Evolutionary conservation across 1,140 invertebrate genomes (phyloP), one percentile per base, ranked within the genome.

Genomic region (Platyscapa corneri): DNA sequence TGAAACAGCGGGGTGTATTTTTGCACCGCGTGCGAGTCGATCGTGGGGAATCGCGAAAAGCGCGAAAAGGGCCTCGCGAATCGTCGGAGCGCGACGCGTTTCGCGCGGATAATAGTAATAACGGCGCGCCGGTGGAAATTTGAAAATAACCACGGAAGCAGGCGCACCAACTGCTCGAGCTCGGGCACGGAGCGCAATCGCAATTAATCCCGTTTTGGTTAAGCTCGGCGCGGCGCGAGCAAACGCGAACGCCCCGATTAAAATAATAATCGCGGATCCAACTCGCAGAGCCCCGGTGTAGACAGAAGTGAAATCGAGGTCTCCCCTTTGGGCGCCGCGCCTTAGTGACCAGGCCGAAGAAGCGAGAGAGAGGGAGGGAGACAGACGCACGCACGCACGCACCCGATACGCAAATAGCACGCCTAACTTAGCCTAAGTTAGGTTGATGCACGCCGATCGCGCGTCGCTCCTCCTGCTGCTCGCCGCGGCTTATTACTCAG

Each of bases 341-440:
- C 7, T 10, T n/a, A 46, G 42, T 20, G 10, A 16, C 64, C n/a
- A 49, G 32, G 75, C 78, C 82, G 76, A n/a, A n/a, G n/a, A 85
- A 79, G 87, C 87, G 42, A 81, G 67, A n/a, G n/a, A n/a, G n/a
- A n/a, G n/a, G n/a, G n/a, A n/a, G n/a, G n/a, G n/a, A n/a, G n/a
- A n/a, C n/a, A n/a, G n/a, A n/a, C n/a, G n/a, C n/a, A n/a, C n/a
- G n/a, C n/a, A 81, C 82, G 67, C 82, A 86, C 82, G 81, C 82
- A 88, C 70, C 87, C 83, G 42, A 74, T 86, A 83, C 87, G 83
- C 77, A 88, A 87, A 88, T 87, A 87, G 91, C 90, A 89, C 89
- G 88, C 91, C 89, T 90, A 92, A 89, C 56, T 93, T 93, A 92
- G 92, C 90, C 92, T 93, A 93, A 93, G 90, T 82, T n/a, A 87